phyloP scores from a whole-genome alignment of 2,888 invertebrate species.

The Protophormia terraenovae region DNA sequence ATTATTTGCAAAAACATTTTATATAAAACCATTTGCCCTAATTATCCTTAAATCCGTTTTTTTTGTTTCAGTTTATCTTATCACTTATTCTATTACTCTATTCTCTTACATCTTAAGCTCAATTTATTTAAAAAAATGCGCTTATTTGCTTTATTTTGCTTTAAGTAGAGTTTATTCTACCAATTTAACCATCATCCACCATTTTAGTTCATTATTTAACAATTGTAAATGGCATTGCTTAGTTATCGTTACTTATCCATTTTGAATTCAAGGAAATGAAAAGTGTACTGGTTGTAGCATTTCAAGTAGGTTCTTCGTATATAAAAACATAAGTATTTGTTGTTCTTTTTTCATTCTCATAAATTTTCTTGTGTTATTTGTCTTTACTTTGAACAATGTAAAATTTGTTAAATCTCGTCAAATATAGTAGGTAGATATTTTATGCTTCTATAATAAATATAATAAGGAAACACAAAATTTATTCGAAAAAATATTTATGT shows the following conservation, averaged over 20 bases:
- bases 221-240: conserved; percentile 50
- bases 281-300: conserved; percentile 31
- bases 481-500: no score
- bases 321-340: background rate
- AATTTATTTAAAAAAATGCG: conserved; percentile 47
- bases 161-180: conserved; percentile 53
- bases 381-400: conserved; percentile 42
- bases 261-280: conserved; percentile 29
- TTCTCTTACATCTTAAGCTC: conserved; percentile 36
- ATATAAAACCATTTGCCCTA: no score
- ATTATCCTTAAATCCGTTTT: background rate
- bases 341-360: conserved; percentile 16
- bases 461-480: no score
- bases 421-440: no score
- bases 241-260: conserved; percentile 27
- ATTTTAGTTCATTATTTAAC: conserved; percentile 66
- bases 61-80: conserved; percentile 9
- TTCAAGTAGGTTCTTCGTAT: conserved; percentile 48
- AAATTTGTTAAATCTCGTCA: background rate
- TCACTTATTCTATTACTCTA: background rate
- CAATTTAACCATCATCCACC: conserved; percentile 59
- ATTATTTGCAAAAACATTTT: no score
- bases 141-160: conserved; percentile 57
- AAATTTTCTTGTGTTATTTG: conserved; percentile 19
- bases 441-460: no score